Evolutionary conservation across 2,888 invertebrate species (phyloP), one percentile per base, ranked within the genome.

Genomic region (Saturnia pavonia): DNA sequence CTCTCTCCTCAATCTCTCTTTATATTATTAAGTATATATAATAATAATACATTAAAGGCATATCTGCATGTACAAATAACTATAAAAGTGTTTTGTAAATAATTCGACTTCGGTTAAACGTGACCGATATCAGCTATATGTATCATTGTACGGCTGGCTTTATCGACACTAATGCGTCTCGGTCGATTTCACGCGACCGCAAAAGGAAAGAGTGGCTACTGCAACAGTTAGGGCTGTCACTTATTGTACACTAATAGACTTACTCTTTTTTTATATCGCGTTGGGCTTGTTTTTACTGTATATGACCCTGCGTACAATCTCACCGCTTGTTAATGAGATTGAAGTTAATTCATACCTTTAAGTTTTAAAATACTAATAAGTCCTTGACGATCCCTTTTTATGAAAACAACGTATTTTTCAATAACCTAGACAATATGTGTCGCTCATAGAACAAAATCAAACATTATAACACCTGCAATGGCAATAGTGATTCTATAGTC

Each of bases 81-180:
- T 65, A 65, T 65, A 22, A 40, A 19, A 19, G 9, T 40, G 11
- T n/a, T 19, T n/a, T 40, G n/a, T 40, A 65, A 65, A 40, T 60
- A 40, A 48, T 45, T 27, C 27, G 45, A 63, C 68, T 68, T 63
- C 27, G 51, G 43, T 66, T 57, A 54, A 70, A 72, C 51, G 51
- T 67, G 69, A 22, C 42, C 43, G 34, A 68, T 54, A 22, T 22
- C n/a, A 16, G 65, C 40, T 72, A 67, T 40, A 69, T 69, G 48
- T 60, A 69, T 72, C 72, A 69, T 68, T 72, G 69, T 72, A 70
- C 76, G 74, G 69, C 76, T 74, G 73, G 73, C 74, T 80, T 80
- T 81, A 82, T 81, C 78, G 81, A 81, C 78, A 79, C 80, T 86
- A 83, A 85, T 85, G 83, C 83, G 79, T 84, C 79, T 80, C 82